phyloP scores from a whole-genome alignment of 2,888 invertebrate genomes.

The Barypeithes pellucidus region DNA sequence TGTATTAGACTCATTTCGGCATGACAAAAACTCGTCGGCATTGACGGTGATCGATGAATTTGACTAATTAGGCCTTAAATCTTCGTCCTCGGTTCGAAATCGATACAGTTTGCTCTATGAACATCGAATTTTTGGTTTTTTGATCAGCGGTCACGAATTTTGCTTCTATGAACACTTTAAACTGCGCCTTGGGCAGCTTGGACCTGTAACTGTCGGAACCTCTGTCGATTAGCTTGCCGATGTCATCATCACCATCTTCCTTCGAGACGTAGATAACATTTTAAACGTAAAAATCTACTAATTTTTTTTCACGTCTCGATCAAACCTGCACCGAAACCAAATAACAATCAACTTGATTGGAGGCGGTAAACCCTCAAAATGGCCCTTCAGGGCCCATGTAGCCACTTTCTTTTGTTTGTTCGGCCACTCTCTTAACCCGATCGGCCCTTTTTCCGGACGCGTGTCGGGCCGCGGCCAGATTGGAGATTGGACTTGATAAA shows the following conservation, averaged over 20 bases:
- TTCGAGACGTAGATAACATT: too few species aligned
- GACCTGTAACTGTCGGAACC: too few species aligned
- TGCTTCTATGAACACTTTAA: too few species aligned
- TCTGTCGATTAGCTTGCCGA: too few species aligned
- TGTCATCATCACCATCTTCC: too few species aligned
- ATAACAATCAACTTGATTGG: constrained; percentile 37
- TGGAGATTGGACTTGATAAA: constrained; percentile 37
- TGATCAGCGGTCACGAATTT: too few species aligned
- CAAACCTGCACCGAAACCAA: constrained; percentile 17
- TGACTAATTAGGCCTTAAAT: not conserved
- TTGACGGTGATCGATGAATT: not conserved
- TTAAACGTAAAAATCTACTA: too few species aligned
- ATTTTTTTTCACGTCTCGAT: too few species aligned
- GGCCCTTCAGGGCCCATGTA: constrained; percentile 23
- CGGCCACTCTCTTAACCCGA: constrained; percentile 36
- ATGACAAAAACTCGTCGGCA: not conserved
- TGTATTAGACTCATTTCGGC: not conserved
- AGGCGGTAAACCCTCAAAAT: constrained; percentile 19
- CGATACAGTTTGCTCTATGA: too few species aligned
- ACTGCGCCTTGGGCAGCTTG: too few species aligned
- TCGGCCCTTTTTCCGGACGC: constrained; percentile 25
- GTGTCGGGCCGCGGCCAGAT: constrained; percentile 20
- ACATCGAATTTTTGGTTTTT: too few species aligned
- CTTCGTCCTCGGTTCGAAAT: too few species aligned
- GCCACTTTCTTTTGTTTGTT: constrained; percentile 36